phyloP scores from a whole-genome alignment of 2,888 invertebrate genomes.

The Mesorhabditis belari region DNA sequence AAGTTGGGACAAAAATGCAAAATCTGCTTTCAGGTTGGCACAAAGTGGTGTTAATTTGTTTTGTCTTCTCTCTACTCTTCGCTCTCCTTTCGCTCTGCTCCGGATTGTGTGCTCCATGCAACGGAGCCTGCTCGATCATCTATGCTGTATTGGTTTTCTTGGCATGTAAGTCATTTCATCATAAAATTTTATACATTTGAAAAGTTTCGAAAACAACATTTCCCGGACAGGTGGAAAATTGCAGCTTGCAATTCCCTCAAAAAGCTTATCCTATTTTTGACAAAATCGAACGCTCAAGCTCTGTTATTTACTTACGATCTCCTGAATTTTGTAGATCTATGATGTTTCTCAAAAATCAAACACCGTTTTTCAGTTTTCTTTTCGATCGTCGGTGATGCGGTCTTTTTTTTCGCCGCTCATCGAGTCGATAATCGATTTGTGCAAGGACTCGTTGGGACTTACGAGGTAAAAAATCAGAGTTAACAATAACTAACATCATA shows the following conservation, averaged over 20 bases:
- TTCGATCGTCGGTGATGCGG: conserved; percentile 31
- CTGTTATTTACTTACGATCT: neutral
- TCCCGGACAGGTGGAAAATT: no score
- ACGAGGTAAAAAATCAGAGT: conserved; percentile 45
- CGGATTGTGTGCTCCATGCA: conserved; percentile 49
- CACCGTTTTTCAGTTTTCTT: conserved; percentile 21
- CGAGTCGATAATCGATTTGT: conserved; percentile 50
- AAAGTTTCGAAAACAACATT: no score
- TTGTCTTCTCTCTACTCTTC: conserved; percentile 37
- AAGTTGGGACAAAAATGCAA: no score
- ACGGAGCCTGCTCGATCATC: conserved; percentile 41
- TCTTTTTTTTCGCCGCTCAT: conserved; percentile 52
- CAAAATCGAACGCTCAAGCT: neutral
- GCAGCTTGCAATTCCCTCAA: no score
- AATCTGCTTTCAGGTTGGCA: conserved; percentile 43
- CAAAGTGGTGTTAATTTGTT: conserved; percentile 45
- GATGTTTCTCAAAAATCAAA: neutral
- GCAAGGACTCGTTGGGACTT: conserved; percentile 49
- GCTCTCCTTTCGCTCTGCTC: conserved; percentile 35
- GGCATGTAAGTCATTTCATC: conserved; percentile 34
- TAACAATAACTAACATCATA: neutral
- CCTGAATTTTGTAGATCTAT: neutral
- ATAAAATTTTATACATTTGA: no score
- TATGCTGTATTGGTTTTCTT: conserved; percentile 42
- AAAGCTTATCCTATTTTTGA: no score